Conservation (phyloP, 2,113 vertebrate species). For the Oreocharis arfaki region DNA sequence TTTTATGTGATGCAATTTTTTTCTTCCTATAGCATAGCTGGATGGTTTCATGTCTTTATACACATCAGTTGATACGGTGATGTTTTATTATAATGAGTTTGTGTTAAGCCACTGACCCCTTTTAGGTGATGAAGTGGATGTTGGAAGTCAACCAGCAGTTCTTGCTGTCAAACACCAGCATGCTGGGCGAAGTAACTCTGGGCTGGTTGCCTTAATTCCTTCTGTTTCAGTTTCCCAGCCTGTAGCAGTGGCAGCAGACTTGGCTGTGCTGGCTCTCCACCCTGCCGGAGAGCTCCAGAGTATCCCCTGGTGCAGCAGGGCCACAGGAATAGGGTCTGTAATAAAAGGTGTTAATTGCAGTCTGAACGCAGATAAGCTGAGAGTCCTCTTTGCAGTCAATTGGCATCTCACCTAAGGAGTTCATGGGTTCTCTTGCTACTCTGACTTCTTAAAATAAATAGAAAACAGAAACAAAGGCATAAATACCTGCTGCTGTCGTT, state of each 20-base stretch:
- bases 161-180: neutral
- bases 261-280: neutral
- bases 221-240: neutral
- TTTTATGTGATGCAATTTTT: neutral
- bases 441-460: neutral
- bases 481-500: slow-evolving; percentile 63
- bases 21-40: neutral
- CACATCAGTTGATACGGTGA: neutral
- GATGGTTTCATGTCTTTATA: neutral
- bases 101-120: neutral
- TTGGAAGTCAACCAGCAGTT: neutral
- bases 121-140: neutral
- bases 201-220: neutral
- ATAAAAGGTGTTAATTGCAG: neutral
- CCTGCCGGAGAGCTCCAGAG: neutral
- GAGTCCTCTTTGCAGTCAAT: neutral
- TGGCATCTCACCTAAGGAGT: neutral
- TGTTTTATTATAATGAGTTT: neutral
- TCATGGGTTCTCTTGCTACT: neutral
- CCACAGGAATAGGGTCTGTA: neutral
- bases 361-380: neutral
- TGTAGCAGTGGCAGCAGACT: neutral
- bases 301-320: neutral
- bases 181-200: fast-evolving
- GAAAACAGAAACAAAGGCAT: neutral